Percentiles rank a stretch among this genome's conserved stretches.
phyloP scores from a whole-genome alignment of 1,140 invertebrate genomes.

The Drosophila albomicans region DNA sequence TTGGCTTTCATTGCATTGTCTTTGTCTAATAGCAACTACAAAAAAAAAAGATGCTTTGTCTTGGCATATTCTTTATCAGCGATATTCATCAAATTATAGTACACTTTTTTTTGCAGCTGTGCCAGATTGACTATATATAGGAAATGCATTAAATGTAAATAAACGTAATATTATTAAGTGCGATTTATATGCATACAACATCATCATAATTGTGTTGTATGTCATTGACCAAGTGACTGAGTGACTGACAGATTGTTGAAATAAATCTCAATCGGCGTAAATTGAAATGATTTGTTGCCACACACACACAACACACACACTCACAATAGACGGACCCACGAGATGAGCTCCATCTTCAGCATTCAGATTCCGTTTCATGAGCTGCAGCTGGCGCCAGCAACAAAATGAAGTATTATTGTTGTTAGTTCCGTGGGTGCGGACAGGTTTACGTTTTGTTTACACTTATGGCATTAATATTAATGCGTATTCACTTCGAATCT shows the following conservation, averaged over 20 bases:
- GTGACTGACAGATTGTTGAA: conserved; percentile 59
- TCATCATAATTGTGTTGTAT: conserved; percentile 22
- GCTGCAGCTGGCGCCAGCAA: conserved; percentile 56
- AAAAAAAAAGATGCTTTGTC: conserved; percentile 17
- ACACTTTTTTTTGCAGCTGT: conserved; percentile 34
- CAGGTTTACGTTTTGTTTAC: conserved; percentile 8
- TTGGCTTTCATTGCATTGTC: conserved; percentile 5
- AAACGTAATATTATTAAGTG: conserved; percentile 37
- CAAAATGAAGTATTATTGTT: conserved; percentile 35
- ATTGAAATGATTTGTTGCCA: conserved; percentile 51
- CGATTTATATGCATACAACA: conserved; percentile 39
- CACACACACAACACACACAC: conserved; percentile 7
- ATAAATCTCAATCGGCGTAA: conserved; percentile 68
- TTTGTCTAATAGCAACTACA: background rate
- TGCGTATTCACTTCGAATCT: conserved; percentile 8
- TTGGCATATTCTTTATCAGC: conserved; percentile 36
- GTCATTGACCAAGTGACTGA: conserved; percentile 51
- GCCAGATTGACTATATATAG: conserved; percentile 56
- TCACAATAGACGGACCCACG: conserved; percentile 9
- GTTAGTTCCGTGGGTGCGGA: conserved; percentile 1
- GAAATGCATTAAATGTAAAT: conserved; percentile 59
- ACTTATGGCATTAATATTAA: conserved; percentile 12
- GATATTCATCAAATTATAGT: conserved; percentile 35
- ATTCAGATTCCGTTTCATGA: conserved; percentile 44
- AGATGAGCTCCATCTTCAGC: background rate